These are phyloP conservation scores for Penaeus chinensis DNA, from an alignment of 1,140 invertebrate species.

Conservation along the genomic window DNA sequence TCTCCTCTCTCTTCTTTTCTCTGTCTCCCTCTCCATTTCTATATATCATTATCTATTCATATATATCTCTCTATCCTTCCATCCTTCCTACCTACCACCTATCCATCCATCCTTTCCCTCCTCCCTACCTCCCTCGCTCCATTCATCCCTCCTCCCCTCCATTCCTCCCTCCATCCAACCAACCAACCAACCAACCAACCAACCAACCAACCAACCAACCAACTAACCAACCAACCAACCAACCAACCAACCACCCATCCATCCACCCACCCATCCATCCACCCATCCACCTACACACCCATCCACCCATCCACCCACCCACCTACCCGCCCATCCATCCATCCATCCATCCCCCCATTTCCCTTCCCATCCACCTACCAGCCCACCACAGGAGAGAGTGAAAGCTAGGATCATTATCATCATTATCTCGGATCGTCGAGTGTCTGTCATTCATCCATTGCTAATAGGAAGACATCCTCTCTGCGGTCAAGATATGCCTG, in stretches of 20 bases:
- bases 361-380: background rate
- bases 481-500: background rate
- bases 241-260: background rate
- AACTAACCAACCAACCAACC: background rate
- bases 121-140: background rate
- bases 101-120: background rate
- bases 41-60: background rate
- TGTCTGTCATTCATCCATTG: background rate
- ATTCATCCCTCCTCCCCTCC: background rate
- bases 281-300: background rate
- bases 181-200: background rate
- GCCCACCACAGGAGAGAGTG: background rate
- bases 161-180: background rate
- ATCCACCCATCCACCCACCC: background rate
- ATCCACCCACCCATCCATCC: background rate
- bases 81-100: too few species aligned
- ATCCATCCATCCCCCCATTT: background rate
- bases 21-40: background rate
- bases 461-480: background rate
- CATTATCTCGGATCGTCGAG: too few species aligned
- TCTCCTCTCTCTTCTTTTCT: background rate
- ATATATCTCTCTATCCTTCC: too few species aligned
- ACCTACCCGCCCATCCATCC: background rate
- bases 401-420: background rate
- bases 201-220: background rate